phyloP scores from a whole-genome alignment of 2,113 vertebrate genomes.

The Brienomyrus brachyistius region DNA sequence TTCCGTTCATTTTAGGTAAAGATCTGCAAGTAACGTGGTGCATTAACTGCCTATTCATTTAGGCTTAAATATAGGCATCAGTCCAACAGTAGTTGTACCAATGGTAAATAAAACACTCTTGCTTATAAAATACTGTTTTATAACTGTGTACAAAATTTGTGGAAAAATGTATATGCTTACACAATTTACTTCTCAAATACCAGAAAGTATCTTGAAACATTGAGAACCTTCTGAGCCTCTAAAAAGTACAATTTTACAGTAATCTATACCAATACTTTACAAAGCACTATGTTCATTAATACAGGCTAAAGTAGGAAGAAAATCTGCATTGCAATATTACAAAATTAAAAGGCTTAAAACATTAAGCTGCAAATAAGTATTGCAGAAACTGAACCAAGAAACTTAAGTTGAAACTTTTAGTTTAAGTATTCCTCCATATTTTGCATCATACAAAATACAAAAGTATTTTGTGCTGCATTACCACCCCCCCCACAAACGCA shows the following conservation, averaged over 20 bases:
- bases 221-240: conserved; percentile 39
- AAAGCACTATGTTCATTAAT: conserved; percentile 1
- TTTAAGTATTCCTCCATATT: not conserved
- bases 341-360: not conserved
- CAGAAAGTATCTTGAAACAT: conserved; percentile 61
- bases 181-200: conserved; percentile 54
- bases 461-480: not conserved
- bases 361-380: not conserved
- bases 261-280: conserved; percentile 57
- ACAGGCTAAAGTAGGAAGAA: not conserved
- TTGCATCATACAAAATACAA: not conserved
- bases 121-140: conserved; percentile 11
- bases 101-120: not conserved
- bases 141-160: conserved; percentile 20
- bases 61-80: conserved; percentile 7
- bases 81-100: conserved; percentile 3
- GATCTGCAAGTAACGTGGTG: not conserved
- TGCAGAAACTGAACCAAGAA: not conserved
- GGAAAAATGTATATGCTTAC: conserved; percentile 21
- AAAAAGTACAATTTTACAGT: conserved; percentile 61
- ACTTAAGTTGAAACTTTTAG: not conserved
- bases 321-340: not conserved
- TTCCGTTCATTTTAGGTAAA: not conserved
- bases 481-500: not conserved
- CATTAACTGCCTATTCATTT: conserved; percentile 7